Evolutionary conservation across 2,113 vertebrate species (phyloP).

Genomic region (Xyliphius kryptos): DNA sequence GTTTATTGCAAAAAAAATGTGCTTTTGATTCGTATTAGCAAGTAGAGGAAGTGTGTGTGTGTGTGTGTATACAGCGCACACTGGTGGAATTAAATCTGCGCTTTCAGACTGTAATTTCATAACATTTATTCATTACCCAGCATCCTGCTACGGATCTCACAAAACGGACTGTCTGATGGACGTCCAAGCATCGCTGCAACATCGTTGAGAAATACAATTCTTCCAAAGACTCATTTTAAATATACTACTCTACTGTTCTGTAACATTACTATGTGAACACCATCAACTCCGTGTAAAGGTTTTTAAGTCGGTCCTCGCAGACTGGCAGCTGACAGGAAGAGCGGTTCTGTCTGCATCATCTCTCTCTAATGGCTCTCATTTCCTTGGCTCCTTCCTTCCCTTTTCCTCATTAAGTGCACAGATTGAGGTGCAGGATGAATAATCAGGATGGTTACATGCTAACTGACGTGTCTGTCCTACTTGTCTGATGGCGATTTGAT

Average conservation of each 20-base stretch:
- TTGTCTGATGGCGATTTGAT: conserved; percentile 10
- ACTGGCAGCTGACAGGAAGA: conserved; percentile 46
- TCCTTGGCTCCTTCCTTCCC: conserved; percentile 55
- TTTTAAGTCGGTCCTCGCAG: not conserved
- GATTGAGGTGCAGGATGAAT: not conserved
- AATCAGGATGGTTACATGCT: not conserved
- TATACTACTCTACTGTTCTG: not conserved
- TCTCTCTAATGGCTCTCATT: conserved; percentile 55
- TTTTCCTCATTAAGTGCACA: conserved; percentile 11
- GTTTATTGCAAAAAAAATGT: too few species aligned
- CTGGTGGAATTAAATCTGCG: too few species aligned
- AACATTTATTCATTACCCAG: too few species aligned
- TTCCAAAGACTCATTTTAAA: too few species aligned
- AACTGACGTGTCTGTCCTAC: not conserved
- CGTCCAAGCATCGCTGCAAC: too few species aligned
- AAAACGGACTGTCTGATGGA: too few species aligned
- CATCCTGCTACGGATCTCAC: too few species aligned
- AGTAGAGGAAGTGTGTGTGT: too few species aligned
- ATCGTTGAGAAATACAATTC: too few species aligned
- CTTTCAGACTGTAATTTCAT: too few species aligned
- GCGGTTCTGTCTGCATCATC: conserved; percentile 37
- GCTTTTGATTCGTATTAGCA: too few species aligned
- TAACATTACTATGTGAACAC: not conserved
- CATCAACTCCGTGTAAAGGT: not conserved
- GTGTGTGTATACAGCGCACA: too few species aligned